Percentiles rank a stretch among this genome's conserved stretches.
Evolutionary conservation across 2,113 vertebrate genomes (phyloP).

Genomic region (Mionectes macconnelli): DNA sequence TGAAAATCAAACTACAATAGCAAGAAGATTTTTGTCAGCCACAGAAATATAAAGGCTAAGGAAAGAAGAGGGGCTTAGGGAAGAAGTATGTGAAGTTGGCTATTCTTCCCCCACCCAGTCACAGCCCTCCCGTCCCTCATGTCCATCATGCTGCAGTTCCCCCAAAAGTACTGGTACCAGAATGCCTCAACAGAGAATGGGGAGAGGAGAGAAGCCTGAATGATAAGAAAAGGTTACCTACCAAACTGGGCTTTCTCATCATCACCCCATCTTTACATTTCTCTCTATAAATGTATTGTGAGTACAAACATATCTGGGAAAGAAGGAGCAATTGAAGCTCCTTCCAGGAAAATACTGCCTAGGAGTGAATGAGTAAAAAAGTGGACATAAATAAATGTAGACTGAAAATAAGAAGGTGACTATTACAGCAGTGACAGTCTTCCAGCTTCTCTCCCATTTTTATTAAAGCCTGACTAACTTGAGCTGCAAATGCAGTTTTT

Average conservation of each 20-base stretch:
- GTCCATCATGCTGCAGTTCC: rapidly evolving
- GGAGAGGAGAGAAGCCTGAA: not conserved
- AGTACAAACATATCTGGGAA: not conserved
- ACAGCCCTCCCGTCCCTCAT: not conserved
- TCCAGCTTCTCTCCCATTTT: not conserved
- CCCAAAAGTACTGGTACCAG: not conserved
- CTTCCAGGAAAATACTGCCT: not conserved
- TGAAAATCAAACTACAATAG: not conserved
- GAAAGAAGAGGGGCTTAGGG: not conserved
- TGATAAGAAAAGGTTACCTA: not conserved
- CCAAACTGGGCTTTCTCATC: not conserved
- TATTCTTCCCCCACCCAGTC: not conserved
- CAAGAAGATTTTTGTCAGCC: not conserved
- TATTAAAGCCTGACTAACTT: not conserved
- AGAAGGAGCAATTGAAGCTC: not conserved
- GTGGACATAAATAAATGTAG: not conserved
- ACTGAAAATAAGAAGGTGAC: not conserved
- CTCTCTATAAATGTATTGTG: not conserved
- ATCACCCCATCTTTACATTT: not conserved
- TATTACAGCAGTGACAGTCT: not conserved
- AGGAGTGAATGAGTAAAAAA: not conserved
- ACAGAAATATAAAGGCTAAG: not conserved
- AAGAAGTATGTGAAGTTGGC: not conserved
- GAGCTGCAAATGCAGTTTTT: not conserved
- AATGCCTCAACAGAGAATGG: not conserved